These are phyloP conservation scores for Microtus pennsylvanicus DNA, from an alignment of 2,113 vertebrate species.

Conservation along the genomic window DNA sequence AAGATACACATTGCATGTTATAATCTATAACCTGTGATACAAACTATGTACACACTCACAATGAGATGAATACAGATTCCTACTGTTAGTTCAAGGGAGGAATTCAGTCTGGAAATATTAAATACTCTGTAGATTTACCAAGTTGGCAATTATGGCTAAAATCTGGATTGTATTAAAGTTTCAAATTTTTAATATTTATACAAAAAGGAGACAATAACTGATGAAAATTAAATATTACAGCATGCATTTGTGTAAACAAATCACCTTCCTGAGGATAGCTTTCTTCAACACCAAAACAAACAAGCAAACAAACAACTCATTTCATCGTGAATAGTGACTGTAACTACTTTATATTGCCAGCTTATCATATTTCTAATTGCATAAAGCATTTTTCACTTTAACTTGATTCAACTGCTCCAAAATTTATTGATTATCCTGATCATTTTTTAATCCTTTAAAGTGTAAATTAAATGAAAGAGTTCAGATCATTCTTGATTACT, in stretches of 20 bases:
- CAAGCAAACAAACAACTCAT: background rate
- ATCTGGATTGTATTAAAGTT: background rate
- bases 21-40: background rate
- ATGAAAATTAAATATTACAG: background rate
- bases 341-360: background rate
- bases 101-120: background rate
- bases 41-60: background rate
- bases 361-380: background rate
- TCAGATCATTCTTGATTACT: background rate
- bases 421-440: background rate
- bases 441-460: background rate
- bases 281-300: background rate
- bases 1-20: background rate
- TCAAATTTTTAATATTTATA: conserved; percentile 1
- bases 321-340: background rate
- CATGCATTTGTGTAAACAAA: background rate
- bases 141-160: background rate
- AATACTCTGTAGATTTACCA: background rate
- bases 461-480: background rate
- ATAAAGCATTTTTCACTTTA: background rate
- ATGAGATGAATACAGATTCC: background rate
- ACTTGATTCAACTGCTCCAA: background rate
- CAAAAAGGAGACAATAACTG: background rate
- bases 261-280: background rate
- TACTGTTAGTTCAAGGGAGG: background rate